Evolutionary conservation across 2,797 vertebrate species (phyloP), one percentile per base, ranked within the genome.

Genomic region (Gorsachius magnificus): DNA sequence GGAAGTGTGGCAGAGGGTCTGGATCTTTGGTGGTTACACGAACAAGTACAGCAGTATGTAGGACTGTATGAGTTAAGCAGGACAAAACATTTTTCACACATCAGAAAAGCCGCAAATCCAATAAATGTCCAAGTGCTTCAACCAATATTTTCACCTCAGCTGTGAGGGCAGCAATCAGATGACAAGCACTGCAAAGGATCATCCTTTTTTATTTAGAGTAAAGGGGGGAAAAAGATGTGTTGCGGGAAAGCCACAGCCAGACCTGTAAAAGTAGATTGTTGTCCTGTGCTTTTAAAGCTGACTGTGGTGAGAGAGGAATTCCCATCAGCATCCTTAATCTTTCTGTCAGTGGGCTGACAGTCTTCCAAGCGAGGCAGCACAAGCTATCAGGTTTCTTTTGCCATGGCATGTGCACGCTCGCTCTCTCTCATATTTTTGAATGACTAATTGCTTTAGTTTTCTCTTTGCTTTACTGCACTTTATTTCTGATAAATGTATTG

Each of bases 301-400:
- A 33, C 57, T 85, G 80, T 72, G 66, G 56, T 80, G 86, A 95
- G 80, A 83, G 66, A 94, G 87, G 88, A 90, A 93, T 91, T 95
- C 88, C 80, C 86, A 87, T 91, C 80, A 80, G 79, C 75, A 75
- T 75, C 50, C 75, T 92, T 92, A 87, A 90, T 93, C 81, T 91
- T 80, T 50, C 72, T 89, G 90, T 57, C 87, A 92, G 51, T 28
- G 65, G 65, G 72, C 74, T 83, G 96, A 92, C 80, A 88, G 64
- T 58, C 68, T 87, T 85, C 46, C 56, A 89, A 43, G 28, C 20
- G 14, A 92, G 71, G 35, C 18, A 24, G 78, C 56, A 77, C 90
- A 69, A 83, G 57, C 35, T 65, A 63, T 83, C 65, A 24, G 38
- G 20, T 92, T 96, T 90, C 58, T 87, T 80, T 66, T 91, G 78